Evolutionary conservation across 1,140 invertebrate genomes (phyloP).

Genomic region (Hyles vespertilio): DNA sequence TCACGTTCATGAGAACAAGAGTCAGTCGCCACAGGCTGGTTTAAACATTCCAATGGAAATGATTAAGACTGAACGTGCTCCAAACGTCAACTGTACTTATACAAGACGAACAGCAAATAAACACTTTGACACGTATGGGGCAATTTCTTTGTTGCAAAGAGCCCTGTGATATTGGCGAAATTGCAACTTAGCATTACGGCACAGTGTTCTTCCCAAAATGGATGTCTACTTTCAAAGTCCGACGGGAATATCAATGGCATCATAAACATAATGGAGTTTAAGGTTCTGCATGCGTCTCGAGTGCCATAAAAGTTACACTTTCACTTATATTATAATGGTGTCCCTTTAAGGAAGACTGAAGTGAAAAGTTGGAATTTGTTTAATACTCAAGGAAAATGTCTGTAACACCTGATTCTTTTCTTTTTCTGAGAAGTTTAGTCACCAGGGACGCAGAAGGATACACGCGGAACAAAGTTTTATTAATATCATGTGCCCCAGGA

Average conservation of each 20-base stretch:
- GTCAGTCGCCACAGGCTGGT: no score
- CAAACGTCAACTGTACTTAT: slow-evolving; percentile 1
- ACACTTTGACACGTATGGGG: slow-evolving; percentile 14
- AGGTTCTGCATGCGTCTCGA: slow-evolving; percentile 17
- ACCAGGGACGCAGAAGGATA: no score
- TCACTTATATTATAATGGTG: slow-evolving; percentile 26
- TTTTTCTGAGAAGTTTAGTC: no score
- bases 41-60: neutral
- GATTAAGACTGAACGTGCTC: slow-evolving; percentile 10
- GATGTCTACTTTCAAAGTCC: slow-evolving; percentile 21
- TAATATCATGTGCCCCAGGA: no score
- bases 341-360: slow-evolving; percentile 15
- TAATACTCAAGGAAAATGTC: no score
- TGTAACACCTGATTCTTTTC: no score
- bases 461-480: no score
- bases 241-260: slow-evolving; percentile 36
- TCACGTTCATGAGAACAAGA: no score
- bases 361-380: slow-evolving; percentile 3
- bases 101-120: neutral
- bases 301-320: slow-evolving; percentile 26
- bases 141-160: no score
- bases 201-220: neutral
- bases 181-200: no score
- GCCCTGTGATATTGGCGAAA: no score
- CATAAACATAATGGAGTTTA: slow-evolving; percentile 32